Base-by-base conservation (phyloP, 64 coral and sea anemone species). In the Montipora sp. region DNA sequence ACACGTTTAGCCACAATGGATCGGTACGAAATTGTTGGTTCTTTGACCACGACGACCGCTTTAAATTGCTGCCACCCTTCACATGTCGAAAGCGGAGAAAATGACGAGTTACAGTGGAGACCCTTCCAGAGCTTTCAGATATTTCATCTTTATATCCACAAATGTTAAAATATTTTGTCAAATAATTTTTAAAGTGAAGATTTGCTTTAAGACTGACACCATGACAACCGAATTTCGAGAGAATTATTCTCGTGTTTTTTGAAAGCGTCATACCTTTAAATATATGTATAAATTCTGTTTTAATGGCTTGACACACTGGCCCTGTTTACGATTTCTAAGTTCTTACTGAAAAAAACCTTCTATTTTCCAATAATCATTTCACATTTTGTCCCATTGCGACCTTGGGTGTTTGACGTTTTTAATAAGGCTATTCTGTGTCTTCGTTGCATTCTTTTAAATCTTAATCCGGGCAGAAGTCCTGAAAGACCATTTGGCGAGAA, bases 231-330 rank as follows among this genome's bases (percentile, higher is more conserved):
- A 49, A 72, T 85, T 85, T 85, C 66, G 61, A 85, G 82, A 23
- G 68, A 85, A 85, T 85, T 71, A 85, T 85, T 72, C 65, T 70
- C 8, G 65, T 85, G 46, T 71, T 85, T 71, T 85, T 43, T 43
- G 8, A 23, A 85, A 85, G 65, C 82, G 82, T 85, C 82, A 85
- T 71, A 85, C 71, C 71, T 85, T 85, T 85, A 85, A 84, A 85
- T 85, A 85, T 44, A 85, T 84, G 81, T 49, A 85, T 85, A 85
- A 67, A 85, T 51, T 61, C 61, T 68, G 61, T 71, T 59, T 44
- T 85, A 85, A 85, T 85, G 61, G 61, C 47, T 48, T 72, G 65
- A 71, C 20, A 71, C 66, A 43, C 14, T 19, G 48, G 65, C 71
- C 19, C 6, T 72, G 63, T 72, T 85, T 71, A 71, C 65, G 82